Evolutionary conservation across 2,797 vertebrate species (phyloP), one percentile per base, ranked within the genome.

Genomic region (Lateolabrax maculatus): DNA sequence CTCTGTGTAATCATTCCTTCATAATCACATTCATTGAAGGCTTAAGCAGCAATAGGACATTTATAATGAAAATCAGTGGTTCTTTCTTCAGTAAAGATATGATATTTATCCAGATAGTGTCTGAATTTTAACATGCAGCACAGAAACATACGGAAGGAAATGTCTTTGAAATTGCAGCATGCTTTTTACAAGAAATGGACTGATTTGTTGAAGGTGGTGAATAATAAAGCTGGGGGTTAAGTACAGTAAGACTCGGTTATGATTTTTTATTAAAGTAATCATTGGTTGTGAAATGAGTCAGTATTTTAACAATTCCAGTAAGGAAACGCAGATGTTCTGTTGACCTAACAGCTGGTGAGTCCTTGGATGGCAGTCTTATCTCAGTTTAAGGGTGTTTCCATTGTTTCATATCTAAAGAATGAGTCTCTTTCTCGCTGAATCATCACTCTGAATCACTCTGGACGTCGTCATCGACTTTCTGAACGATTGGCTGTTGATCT

Each of bases 401-500:
- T 23, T 10, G 10, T 74, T 18, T 34, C 9, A 48, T 1, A 9
- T 44, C 9, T 29, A 16, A 36, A 55, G 9, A 29, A 1, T 11
- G 29, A 16, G 15, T 34, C 1, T 72, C 25, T 29, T 80, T 3
- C 0, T 0, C 0, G 11, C 1, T 62, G 72, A 69, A 15, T 80
- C 60, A 21, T 84, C 69, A 67, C 51, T 92, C 84, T 41, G 88
- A 84, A 21, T 90, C 85, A 56, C 58, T 83, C 18, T 81, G 27
- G 31, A 10, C 4, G 11, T 89, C 79, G 0, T 84, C 85, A 0
- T 89, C 79, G 0, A 61, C 68, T 13, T 13, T 52, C 56, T 62
- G 75, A 77, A 89, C 21, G 31, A 95, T 18, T 1, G 96, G 97
- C 55, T 97, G 75, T 25, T 89, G 93, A 76, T 98, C 97, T 58